These are phyloP conservation scores for Anas acuta DNA, from an alignment of 2,797 vertebrate genomes.

Conservation along the genomic window DNA sequence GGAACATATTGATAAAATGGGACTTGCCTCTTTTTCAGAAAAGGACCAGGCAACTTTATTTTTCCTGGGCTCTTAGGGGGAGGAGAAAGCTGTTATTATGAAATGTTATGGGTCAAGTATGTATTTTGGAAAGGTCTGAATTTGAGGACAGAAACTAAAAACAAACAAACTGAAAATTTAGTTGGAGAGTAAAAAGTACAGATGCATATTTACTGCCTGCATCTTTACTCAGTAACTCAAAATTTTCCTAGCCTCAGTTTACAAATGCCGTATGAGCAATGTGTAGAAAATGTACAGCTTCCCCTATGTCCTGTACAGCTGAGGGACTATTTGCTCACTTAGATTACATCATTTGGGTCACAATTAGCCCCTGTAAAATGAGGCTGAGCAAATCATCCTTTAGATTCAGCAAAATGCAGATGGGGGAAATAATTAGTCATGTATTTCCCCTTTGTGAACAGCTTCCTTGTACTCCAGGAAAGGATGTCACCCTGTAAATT, in stretches of 20 bases:
- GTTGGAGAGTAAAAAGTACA: background rate
- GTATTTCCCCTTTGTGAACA: conserved; percentile 18
- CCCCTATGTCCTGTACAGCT: background rate
- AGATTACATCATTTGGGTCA: conserved; percentile 25
- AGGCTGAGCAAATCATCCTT: background rate
- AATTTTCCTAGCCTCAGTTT: background rate
- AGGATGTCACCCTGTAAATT: conserved; percentile 11
- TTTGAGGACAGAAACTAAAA: background rate
- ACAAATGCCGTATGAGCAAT: background rate
- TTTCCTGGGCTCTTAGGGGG: background rate
- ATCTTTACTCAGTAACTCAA: background rate
- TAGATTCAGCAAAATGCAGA: conserved; percentile 30
- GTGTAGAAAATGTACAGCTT: background rate
- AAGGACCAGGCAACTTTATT: background rate
- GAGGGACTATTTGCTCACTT: background rate
- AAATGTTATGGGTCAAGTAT: background rate
- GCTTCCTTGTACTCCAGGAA: conserved; percentile 33
- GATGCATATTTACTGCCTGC: background rate
- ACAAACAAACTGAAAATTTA: background rate
- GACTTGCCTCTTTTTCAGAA: background rate
- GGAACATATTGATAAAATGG: background rate
- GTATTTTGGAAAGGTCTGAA: background rate
- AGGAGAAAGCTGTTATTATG: background rate
- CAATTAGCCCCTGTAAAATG: background rate
- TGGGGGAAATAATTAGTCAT: conserved; percentile 44